A percentile compares a stretch with the other conserved stretches of the same genome.
Conservation (phyloP, 1,140 invertebrate genomes). For the Ctenoplectra terminalis region DNA sequence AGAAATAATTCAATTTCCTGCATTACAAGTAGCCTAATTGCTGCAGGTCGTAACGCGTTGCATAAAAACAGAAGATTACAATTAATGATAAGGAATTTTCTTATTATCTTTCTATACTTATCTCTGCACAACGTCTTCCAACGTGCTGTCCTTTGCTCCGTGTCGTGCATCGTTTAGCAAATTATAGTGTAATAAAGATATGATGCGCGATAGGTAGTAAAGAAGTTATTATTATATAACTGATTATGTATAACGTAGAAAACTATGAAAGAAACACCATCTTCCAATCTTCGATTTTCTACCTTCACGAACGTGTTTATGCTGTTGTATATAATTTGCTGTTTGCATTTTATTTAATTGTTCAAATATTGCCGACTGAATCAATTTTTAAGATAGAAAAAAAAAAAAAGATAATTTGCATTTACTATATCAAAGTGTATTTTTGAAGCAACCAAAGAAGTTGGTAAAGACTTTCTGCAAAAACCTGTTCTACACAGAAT, state of each 20-base stretch:
- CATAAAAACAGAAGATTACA: background rate
- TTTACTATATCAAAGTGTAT: background rate
- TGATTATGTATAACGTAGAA: background rate
- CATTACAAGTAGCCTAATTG: background rate
- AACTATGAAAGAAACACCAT: too few species aligned
- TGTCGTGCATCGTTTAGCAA: constrained; percentile 8
- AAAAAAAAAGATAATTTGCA: background rate
- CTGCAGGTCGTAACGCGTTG: background rate
- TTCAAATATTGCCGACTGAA: background rate
- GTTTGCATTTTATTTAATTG: background rate
- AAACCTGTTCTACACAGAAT: too few species aligned
- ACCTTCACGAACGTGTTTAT: too few species aligned
- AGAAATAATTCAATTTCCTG: constrained; percentile 2
- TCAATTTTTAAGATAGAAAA: background rate
- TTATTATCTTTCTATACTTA: constrained; percentile 9
- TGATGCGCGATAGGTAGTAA: background rate
- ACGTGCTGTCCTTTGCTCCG: background rate
- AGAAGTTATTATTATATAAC: constrained; percentile 19
- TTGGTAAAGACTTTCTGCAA: too few species aligned
- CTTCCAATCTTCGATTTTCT: background rate
- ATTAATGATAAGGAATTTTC: background rate
- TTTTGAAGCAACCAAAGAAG: too few species aligned
- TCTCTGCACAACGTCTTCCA: background rate
- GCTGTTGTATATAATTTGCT: too few species aligned
- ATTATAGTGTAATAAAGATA: background rate